Evolutionary conservation across 2,797 vertebrate species (phyloP).

Genomic region (Sphenodon punctatus): DNA sequence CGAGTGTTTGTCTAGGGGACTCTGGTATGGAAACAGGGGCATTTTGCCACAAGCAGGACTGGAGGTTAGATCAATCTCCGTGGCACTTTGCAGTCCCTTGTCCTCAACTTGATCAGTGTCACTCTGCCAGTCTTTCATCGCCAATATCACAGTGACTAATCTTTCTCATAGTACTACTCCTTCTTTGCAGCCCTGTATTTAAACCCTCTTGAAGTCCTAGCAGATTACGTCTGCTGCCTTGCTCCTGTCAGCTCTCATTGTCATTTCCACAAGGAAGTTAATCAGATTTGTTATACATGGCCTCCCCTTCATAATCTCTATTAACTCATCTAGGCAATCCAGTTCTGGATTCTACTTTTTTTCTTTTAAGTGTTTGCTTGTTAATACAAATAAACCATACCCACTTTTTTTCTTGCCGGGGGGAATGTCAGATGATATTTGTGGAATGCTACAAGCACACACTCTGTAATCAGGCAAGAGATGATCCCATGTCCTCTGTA

Average conservation of each 20-base stretch:
- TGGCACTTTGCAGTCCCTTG: not conserved
- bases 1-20: no score
- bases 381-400: not conserved
- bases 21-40: no score
- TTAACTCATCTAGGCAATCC: not conserved
- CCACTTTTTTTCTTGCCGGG: not conserved
- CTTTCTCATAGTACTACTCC: not conserved
- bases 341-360: not conserved
- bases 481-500: not conserved
- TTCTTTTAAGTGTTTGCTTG: not conserved
- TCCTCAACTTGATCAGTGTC: not conserved
- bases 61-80: not conserved
- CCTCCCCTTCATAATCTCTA: not conserved
- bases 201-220: not conserved
- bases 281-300: not conserved
- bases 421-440: not conserved
- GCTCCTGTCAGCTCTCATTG: not conserved
- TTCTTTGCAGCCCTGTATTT: not conserved
- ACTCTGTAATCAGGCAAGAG: not conserved
- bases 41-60: not conserved
- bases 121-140: not conserved
- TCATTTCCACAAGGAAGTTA: not conserved
- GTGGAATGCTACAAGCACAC: no score
- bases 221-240: not conserved
- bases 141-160: not conserved